Conservation (phyloP, 2,888 invertebrate genomes). For the Dorcus hopei region DNA sequence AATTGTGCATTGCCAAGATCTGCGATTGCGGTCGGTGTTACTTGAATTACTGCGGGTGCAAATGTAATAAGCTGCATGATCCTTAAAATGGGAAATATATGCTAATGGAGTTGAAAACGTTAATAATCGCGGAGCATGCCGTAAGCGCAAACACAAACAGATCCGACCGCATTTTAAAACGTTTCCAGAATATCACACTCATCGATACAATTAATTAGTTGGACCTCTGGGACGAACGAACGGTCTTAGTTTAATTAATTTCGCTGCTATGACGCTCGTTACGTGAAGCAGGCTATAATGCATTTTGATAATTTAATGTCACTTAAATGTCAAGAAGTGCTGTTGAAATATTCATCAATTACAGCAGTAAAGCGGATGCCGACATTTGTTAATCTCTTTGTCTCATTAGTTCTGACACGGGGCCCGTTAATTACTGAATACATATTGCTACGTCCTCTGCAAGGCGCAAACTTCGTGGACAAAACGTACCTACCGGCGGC, state of each 20-base stretch:
- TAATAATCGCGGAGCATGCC: background rate
- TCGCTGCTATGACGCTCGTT: constrained; percentile 12
- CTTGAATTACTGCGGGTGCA: constrained; percentile 16
- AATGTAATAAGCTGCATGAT: background rate
- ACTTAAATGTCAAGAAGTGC: constrained; percentile 21
- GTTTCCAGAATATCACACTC: too few species aligned
- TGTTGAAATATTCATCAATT: constrained; percentile 19
- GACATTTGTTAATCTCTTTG: constrained; percentile 33
- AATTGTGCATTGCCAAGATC: constrained; percentile 26
- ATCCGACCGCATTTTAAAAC: background rate
- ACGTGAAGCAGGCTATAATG: constrained; percentile 11
- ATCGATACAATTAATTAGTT: too few species aligned
- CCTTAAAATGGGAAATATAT: background rate
- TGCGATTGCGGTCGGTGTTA: constrained; percentile 18
- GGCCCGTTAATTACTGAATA: constrained; percentile 30
- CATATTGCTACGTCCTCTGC: constrained; percentile 25
- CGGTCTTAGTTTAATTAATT: constrained; percentile 1
- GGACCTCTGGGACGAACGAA: background rate
- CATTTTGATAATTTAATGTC: constrained; percentile 22
- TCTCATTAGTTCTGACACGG: constrained; percentile 31
- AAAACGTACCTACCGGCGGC: background rate
- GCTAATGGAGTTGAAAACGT: background rate
- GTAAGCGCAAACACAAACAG: background rate
- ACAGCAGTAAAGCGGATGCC: constrained; percentile 13
- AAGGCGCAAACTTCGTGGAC: background rate